Evolutionary conservation across 2,797 vertebrate species (phyloP), one percentile per base, ranked within the genome.

Genomic region (Rhyacichthys aspro): DNA sequence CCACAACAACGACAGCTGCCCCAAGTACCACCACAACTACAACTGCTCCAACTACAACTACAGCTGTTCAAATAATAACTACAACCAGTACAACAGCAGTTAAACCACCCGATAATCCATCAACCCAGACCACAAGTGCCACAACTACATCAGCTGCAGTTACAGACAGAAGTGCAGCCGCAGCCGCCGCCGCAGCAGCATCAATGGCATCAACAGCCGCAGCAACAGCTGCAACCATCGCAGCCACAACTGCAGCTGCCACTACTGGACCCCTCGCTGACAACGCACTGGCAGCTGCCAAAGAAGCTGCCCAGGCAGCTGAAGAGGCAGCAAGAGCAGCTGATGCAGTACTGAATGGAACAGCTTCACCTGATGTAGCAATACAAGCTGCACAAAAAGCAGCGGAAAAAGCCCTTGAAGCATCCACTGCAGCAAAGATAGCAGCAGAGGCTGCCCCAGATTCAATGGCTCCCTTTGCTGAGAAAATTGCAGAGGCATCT

Each of bases 381-480:
- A 2, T 5, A 9, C 1, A 0, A n/a, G 33, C 65, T 12, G 37
- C 55, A 18, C 1, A 11, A 16, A 4, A 0, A 2, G 14, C 38
- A 0, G 17, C 39, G 19, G 0, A 7, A 3, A 42, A 32, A 36
- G 61, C 61, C 15, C 12, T 16, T 18, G 0, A 1, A 17, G 66
- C 33, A 8, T 42, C 63, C 14, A 1, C 0, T 5, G 75, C 66
- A 42, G 66, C 70, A 47, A 16, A 59, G 1, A 6, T 44, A 17
- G 45, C 28, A n/a, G 63, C 36, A n/a, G 14, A 2, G 0, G 67
- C 59, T 9, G 61, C 44, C 46, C 7, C 11, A 7, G 33, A 16
- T 1, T 37, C 33, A 50, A 16, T 18, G 11, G 4, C 16, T 15
- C 2, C 4, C 0, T 36, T 36, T 17, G 1, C 10, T 1, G 10